These are phyloP conservation scores for Urosaurus nigricauda DNA, from an alignment of 2,797 vertebrate species.

Conservation along the genomic window DNA sequence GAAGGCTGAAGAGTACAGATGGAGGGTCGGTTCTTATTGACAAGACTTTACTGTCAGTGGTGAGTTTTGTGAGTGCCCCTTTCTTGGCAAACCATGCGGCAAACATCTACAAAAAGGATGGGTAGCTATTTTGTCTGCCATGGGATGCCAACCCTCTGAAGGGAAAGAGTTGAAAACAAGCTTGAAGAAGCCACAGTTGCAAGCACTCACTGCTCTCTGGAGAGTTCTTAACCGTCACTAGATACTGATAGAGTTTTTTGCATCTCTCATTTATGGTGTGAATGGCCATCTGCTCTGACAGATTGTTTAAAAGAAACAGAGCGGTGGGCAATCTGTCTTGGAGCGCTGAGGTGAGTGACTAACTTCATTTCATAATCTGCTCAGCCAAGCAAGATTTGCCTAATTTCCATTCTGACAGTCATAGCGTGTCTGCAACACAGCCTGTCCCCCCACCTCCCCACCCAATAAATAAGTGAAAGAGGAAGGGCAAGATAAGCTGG, in stretches of 20 bases:
- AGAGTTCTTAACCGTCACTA: constrained; percentile 63
- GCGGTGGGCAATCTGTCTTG: constrained; percentile 64
- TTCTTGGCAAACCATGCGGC: not conserved
- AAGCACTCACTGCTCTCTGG: constrained; percentile 53
- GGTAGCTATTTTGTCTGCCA: constrained; percentile 41
- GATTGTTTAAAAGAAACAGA: constrained; percentile 69
- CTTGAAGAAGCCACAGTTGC: constrained; percentile 24
- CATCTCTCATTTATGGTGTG: constrained; percentile 57
- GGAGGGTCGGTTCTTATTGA: not conserved
- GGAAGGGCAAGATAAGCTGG: constrained; percentile 6
- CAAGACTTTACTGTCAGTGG: not conserved
- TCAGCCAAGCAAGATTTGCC: constrained; percentile 37
- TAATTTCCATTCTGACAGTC: constrained; percentile 34
- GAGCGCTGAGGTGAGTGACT: constrained; percentile 65
- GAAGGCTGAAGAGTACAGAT: not conserved
- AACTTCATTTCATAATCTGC: constrained; percentile 38
- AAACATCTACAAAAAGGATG: constrained; percentile 34
- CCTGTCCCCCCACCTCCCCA: not conserved
- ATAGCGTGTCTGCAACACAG: not conserved
- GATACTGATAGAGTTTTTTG: constrained; percentile 52
- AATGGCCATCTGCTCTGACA: constrained; percentile 75
- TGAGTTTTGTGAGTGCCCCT: not conserved
- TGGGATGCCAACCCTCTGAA: constrained; percentile 37
- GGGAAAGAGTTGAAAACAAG: constrained; percentile 28
- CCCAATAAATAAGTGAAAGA: not conserved